These are phyloP conservation scores for Hylomyscus alleni DNA, from an alignment of 2,797 vertebrate species.

Conservation along the genomic window DNA sequence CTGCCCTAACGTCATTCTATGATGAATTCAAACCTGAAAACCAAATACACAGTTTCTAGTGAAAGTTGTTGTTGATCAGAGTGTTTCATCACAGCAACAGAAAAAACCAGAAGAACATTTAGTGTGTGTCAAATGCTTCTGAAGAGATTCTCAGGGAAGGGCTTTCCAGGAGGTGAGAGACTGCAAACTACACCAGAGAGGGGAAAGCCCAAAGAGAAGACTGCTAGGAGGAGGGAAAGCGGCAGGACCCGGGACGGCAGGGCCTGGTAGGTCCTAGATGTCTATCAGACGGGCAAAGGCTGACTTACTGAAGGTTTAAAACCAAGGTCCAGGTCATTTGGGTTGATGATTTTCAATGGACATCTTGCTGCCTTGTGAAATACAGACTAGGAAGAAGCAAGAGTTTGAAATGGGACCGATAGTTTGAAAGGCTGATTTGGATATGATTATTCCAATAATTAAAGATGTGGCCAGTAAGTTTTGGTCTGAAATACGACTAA, in stretches of 20 bases:
- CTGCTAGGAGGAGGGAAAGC: not conserved
- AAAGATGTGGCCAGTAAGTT: not conserved
- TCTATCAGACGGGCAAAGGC: rapidly evolving
- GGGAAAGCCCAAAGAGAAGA: no score
- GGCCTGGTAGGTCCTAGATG: not conserved
- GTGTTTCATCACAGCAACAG: not conserved
- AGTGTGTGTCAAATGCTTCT: not conserved
- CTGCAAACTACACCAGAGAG: not conserved
- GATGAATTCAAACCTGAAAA: not conserved
- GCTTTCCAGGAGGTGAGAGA: constrained; percentile 11
- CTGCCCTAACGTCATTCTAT: not conserved
- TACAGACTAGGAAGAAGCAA: not conserved
- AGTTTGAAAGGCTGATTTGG: not conserved
- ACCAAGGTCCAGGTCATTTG: not conserved
- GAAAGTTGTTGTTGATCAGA: not conserved
- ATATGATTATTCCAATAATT: not conserved
- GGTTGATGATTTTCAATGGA: not conserved
- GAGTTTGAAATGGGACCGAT: not conserved
- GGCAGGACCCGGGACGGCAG: no score
- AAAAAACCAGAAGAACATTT: not conserved
- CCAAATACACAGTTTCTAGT: not conserved
- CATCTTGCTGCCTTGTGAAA: not conserved
- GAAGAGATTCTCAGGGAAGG: not conserved
- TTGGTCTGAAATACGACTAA: not conserved
- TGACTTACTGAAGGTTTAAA: not conserved